Base-by-base conservation (phyloP, 2,113 vertebrate genomes). In the Pongo pygmaeus region DNA sequence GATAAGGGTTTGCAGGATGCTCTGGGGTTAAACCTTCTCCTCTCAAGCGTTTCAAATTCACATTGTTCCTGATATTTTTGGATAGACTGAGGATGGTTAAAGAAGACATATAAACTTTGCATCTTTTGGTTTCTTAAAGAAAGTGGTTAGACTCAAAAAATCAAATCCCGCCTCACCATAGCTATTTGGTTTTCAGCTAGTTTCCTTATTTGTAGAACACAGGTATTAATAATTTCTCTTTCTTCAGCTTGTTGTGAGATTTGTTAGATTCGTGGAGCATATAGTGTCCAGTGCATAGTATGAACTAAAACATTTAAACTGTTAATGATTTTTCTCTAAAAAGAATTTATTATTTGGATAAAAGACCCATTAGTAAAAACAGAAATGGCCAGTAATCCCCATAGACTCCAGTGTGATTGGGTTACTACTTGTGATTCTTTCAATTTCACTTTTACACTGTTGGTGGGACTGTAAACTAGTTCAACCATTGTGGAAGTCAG, bases 371-470 rank as follows among this genome's bases (percentile, higher is more conserved):
- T 48, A 38, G 46, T 88, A 52, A 61, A 70, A 93, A 61, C 3
- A 90, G 75, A 91, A 93, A 90, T 70, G 20, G 35, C 12, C 27
- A 40, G 11, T 16, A 23, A 79, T 80, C 8, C 23, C 9, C 46
- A 10, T 22, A 78, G 27, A 67, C 52, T 91, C 13, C 5, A 25
- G 1, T 64, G 30, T 43, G 30, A 55, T 40, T 91, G 77, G 32
- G 91, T 50, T 93, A 55, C n/a, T 83, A 55, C n/a, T 78, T 90
- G 46, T 89, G 83, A 43, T 80, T 87, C 64, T 35, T 52, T 93
- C 8, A 90, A 43, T 75, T 38, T 38, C 38, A 38, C 38, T 38
- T 38, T 38, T 38, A 38, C 38, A 38, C 38, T 38, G 38, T 38
- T 38, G 38, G 38, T 38, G 38, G 38, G 38, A 38, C 38, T 38